Conservation (phyloP, 2,888 invertebrate genomes). For the Drosophila nr. perissopoda region DNA sequence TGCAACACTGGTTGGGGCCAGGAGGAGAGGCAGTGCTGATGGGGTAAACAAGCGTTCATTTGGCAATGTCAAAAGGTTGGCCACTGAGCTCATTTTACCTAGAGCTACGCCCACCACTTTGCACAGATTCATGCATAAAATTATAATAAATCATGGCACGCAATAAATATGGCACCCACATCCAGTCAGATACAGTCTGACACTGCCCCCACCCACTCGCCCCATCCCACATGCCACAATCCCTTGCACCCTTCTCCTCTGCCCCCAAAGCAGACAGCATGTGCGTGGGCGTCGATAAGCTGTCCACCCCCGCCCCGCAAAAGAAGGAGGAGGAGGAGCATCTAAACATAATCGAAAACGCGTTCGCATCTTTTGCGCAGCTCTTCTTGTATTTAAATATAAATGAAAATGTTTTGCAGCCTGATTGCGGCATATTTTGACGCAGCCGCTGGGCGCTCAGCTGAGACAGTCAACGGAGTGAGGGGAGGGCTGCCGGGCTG, state of each 20-base stretch:
- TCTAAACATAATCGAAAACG: constrained; percentile 79
- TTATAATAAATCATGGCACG: constrained; percentile 76
- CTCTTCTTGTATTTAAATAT: constrained; percentile 72
- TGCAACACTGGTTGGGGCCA: neutral
- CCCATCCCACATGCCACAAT: no score
- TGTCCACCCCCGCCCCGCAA: constrained; percentile 40
- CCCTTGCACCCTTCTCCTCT: neutral
- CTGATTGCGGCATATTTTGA: constrained; percentile 80
- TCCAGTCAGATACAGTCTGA: constrained; percentile 33
- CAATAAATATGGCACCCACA: constrained; percentile 73
- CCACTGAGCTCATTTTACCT: constrained; percentile 58
- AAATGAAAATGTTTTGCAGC: constrained; percentile 80
- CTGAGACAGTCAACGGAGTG: constrained; percentile 35
- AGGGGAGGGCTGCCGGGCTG: neutral
- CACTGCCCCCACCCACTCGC: neutral
- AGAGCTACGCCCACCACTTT: constrained; percentile 54
- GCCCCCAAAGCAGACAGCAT: constrained; percentile 24
- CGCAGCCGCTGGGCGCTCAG: constrained; percentile 68
- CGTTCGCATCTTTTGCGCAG: constrained; percentile 55
- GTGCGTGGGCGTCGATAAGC: constrained; percentile 75
- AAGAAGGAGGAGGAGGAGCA: constrained; percentile 38
- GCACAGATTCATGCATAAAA: constrained; percentile 76
- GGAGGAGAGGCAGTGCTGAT: neutral
- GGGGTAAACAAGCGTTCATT: constrained; percentile 20
- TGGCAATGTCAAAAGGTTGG: constrained; percentile 59